Conservation (phyloP, 2,888 invertebrate genomes). For the Machimus rusticus region DNA sequence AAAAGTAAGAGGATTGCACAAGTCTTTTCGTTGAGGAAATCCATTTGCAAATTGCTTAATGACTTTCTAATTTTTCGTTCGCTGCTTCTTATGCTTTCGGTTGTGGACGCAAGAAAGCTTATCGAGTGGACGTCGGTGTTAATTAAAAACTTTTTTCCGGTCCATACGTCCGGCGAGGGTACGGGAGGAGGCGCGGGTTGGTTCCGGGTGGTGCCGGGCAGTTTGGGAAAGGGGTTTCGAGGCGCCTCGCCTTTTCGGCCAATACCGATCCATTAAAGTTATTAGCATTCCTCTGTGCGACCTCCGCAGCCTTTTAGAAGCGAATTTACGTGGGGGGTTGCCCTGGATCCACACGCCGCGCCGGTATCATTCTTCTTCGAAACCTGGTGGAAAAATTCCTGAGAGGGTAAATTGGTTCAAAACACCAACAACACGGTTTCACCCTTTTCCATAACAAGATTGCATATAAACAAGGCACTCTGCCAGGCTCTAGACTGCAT, state of each 20-base stretch:
- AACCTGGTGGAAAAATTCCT: background rate
- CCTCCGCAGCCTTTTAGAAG: slow-evolving; percentile 4
- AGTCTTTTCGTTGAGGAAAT: slow-evolving; percentile 36
- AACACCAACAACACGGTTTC: slow-evolving; percentile 28
- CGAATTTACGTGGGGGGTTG: background rate
- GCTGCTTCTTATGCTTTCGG: slow-evolving; percentile 40
- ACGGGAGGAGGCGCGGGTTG: background rate
- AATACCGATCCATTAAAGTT: slow-evolving; percentile 33
- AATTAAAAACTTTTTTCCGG: slow-evolving; percentile 49
- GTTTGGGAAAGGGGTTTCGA: no score
- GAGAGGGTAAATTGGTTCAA: background rate
- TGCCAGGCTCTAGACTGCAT: slow-evolving; percentile 33
- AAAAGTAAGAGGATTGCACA: slow-evolving; percentile 8
- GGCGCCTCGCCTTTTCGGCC: background rate
- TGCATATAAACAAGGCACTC: slow-evolving; percentile 33
- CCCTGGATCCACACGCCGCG: background rate
- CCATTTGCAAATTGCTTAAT: slow-evolving; percentile 52
- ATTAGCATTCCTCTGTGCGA: slow-evolving; percentile 34
- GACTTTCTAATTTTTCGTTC: slow-evolving; percentile 50
- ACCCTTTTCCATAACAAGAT: slow-evolving; percentile 38
- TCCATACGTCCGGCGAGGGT: slow-evolving; percentile 22
- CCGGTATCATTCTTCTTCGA: slow-evolving; percentile 16
- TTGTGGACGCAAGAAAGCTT: slow-evolving; percentile 43
- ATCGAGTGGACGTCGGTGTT: slow-evolving; percentile 50
- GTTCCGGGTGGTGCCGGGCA: background rate